Base-by-base conservation (phyloP, 1,140 invertebrate species). In the Zeugodacus cucurbitae region DNA sequence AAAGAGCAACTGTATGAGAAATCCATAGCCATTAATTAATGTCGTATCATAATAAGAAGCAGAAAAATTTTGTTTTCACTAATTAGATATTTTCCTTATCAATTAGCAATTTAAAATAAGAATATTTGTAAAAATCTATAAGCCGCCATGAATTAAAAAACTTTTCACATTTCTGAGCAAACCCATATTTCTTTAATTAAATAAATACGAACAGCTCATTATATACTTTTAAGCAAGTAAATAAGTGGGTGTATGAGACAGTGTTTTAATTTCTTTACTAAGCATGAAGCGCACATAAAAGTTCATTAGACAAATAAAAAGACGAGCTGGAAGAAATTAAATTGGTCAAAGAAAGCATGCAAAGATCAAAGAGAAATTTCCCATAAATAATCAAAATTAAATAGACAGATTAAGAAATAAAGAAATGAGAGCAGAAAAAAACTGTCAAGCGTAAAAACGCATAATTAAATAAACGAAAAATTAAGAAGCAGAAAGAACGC, bases 401-500 rank as follows among this genome's bases (percentile, higher is more conserved):
- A 87, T 87, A 87, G 86, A 59, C 48, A 87, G 86, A 87, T 87
- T 87, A 87, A 87, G 59, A 59, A 64, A 32, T 11, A 86, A 59
- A 87, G 48, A 87, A 86, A 26, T 26, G 4, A 54, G 8, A 17
- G 70, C 10, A 78, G 82, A 32, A 59, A 22, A 59, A 64, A 87
- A 87, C 22, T 59, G 59, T 58, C 54, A 64, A 87, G 59, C 54
- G 59, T 59, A 58, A 87, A 87, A 87, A 44, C 34, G 54, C 57
- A 87, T 87, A 87, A 87, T 87, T 87, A 87, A 87, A 87, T 87
- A 87, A 87, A 87, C 44, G 26, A 87, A 87, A 44, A 64, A 62
- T 57, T 58, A 87, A 87, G 54, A 59, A 62, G 44, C 32, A 29
- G 8, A 48, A 54, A 82, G 74, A 41, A 74, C 41, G 58, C 34